These are phyloP conservation scores for Ctenomys sociabilis DNA, from an alignment of 2,113 vertebrate genomes.

Conservation along the genomic window DNA sequence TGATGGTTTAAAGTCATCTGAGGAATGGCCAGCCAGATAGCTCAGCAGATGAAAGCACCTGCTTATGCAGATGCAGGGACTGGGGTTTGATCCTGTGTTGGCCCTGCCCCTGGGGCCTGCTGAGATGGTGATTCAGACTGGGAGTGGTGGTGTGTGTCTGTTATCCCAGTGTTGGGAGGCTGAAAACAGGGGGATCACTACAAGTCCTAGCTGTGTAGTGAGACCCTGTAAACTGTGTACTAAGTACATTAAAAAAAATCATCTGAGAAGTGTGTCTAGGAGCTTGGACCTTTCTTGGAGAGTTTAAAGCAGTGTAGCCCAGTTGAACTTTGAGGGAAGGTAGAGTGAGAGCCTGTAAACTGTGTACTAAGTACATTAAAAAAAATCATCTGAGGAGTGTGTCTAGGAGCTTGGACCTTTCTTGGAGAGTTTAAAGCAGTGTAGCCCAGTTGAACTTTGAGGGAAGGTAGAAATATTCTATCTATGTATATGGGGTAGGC, in stretches of 20 bases:
- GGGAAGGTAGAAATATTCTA: background rate
- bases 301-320: background rate
- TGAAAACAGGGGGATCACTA: too few species aligned
- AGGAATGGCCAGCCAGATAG: background rate
- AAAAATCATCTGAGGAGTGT: background rate
- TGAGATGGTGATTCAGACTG: too few species aligned
- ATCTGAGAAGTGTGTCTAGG: background rate
- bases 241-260: background rate
- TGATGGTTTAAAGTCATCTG: background rate
- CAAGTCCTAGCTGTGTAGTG: too few species aligned
- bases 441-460: background rate
- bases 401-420: background rate
- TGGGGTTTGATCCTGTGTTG: too few species aligned
- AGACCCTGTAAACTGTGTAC: too few species aligned
- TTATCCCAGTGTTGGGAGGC: too few species aligned
- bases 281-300: background rate
- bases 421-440: background rate
- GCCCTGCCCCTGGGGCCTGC: too few species aligned
- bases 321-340: background rate
- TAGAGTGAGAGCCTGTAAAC: background rate
- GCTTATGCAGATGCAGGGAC: too few species aligned
- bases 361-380: too few species aligned
- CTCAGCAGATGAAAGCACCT: too few species aligned
- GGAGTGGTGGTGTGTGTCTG: too few species aligned
- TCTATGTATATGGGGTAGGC: background rate